Base-by-base conservation (phyloP, 1,140 invertebrate genomes). In the Arctopsyche grandis region DNA sequence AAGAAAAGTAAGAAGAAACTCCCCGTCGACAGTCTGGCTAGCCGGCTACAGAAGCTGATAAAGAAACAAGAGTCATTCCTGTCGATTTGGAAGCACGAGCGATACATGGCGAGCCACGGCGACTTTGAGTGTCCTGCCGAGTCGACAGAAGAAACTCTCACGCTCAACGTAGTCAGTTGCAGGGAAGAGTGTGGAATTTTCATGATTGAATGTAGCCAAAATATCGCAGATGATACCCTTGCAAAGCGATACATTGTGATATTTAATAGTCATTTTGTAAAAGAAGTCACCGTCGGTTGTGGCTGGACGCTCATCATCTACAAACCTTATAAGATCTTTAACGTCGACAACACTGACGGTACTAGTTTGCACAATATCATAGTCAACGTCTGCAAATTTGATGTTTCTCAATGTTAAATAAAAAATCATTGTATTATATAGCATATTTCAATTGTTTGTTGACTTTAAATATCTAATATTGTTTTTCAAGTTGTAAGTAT, bases 41-140 rank as follows among this genome's bases (percentile, higher is more conserved):
- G 75, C 16, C 24, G 79, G 9, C 29, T 80, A 38, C 74, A 77
- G 16, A 80, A 48, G 52, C 43, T 73, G 12, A 70, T 80, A 7
- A 77, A 76, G 46, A 80, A 77, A 63, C 74, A 77, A 38, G 75
- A 80, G 16, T 80, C 79, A 0, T 4, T n/a, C n/a, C 5, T 80
- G 12, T 76, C 79, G 4, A 38, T 77, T 4, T 73, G 79, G 79
- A 56, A 63, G 26, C 79, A 80, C 22, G 75, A 80, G 26, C 70
- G 60, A 43, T 76, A 44, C 29, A 63, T 63, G 56, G 75, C 75
- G 0, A 66, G 44, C 22, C 10, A 29, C n/a, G 16, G 21, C 4
- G 43, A 60, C 63, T 76, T 76, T 14, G 75, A 76, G n/a, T 26
- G 16, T 76, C 75, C 75, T 9, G 19, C 10, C 10, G 29, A 38